Base-by-base conservation (phyloP, 2,888 invertebrate species). In the Argynnis bischoffii region DNA sequence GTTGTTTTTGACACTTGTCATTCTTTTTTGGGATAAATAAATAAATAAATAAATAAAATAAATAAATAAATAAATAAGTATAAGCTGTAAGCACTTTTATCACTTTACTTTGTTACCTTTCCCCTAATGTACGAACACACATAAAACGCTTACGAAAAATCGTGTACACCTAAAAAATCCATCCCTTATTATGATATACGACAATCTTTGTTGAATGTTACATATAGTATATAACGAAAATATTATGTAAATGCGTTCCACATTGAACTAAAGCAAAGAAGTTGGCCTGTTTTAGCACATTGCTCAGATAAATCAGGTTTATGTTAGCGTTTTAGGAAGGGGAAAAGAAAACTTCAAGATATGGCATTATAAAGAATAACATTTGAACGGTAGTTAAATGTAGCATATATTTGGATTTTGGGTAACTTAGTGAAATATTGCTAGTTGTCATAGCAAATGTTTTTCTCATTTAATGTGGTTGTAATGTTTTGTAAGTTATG, bases 181-280 rank as follows among this genome's bases (percentile, higher is more conserved):
- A 80, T 81, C 81, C 82, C 83, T 86, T 54, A 69, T 66, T 69
- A 69, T 57, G 63, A 61, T 50, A 64, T 64, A 66, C 67, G 64
- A 61, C 26, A 54, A 51, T 55, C 60, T 64, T 64, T 64, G 48
- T 64, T 64, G 31, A 64, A 64, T 55, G 48, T 55, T 64, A 86
- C 85, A 88, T 3, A 87, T 3, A 87, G 76, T 74, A 74, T 78
- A 86, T 86, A 84, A 79, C 77, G 78, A 78, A 74, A 75, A 80
- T 78, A 81, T 78, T 78, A 77, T 81, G 79, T 80, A 68, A 72
- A 73, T 66, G 72, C 55, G 66, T 63, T 55, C 69, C 66, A 66
- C 69, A 76, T 73, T 74, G 74, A 74, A 75, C 76, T 74, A 73
- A 35, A 51, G 53, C 35, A 74, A 75, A 74, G 73, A 77, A 73